Percentiles rank a stretch among this genome's conserved stretches.
These are phyloP conservation scores for Vulpes vulpes DNA, from an alignment of 2,113 vertebrate genomes.

Conservation along the genomic window DNA sequence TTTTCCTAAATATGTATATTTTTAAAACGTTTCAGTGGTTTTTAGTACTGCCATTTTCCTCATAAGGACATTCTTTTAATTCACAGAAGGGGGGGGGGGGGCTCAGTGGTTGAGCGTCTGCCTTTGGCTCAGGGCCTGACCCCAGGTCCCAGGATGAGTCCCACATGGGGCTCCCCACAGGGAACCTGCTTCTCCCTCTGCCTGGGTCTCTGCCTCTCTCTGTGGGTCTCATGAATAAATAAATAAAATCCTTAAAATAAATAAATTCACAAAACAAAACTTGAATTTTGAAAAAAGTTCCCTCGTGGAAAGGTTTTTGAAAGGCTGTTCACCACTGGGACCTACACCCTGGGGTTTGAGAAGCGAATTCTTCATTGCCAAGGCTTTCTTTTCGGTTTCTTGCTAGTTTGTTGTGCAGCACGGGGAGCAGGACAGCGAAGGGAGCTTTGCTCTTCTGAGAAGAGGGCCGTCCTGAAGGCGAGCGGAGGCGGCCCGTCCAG, in stretches of 20 bases:
- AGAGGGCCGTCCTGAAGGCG: not conserved
- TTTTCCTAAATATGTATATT: slow-evolving; percentile 6
- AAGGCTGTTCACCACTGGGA: not conserved
- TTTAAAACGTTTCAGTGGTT: not conserved
- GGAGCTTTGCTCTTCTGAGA: not conserved
- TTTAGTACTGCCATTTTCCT: not conserved
- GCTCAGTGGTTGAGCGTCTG: too few relatives aligned
- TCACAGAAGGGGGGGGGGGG: too few relatives aligned
- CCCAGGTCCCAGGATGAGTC: too few relatives aligned
- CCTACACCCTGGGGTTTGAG: not conserved
- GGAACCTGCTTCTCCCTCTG: too few relatives aligned
- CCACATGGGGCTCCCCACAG: too few relatives aligned
- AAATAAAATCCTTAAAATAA: too few relatives aligned
- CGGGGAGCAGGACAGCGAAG: not conserved
- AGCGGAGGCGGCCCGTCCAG: not conserved
- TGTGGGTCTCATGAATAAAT: too few relatives aligned
- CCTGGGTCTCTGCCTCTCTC: too few relatives aligned
- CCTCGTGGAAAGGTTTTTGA: not conserved
- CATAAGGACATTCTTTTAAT: not conserved
- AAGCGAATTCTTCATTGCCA: not conserved
- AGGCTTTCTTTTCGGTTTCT: not conserved
- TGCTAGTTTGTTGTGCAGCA: not conserved
- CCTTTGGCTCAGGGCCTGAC: too few relatives aligned
- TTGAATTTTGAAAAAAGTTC: not conserved
- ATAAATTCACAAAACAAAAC: not conserved